These are phyloP conservation scores for Oncorhynchus gorbuscha DNA, from an alignment of 2,113 vertebrate species.

Conservation along the genomic window DNA sequence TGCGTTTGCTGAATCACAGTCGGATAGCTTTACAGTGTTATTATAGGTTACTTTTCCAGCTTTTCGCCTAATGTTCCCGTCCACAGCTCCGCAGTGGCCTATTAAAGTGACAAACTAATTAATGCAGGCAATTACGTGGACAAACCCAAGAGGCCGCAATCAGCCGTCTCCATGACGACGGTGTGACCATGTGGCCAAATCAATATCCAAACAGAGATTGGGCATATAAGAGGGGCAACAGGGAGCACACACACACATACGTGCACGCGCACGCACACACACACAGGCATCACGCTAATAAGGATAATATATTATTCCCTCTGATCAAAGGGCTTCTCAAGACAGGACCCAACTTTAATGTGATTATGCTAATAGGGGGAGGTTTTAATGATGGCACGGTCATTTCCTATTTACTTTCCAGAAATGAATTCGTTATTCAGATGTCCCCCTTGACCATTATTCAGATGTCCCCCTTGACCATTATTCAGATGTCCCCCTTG, in stretches of 20 bases:
- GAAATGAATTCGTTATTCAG: slow-evolving; percentile 10
- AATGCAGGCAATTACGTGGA: slow-evolving; percentile 65
- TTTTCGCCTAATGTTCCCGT: slow-evolving; percentile 24
- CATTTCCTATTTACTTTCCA: slow-evolving; percentile 14
- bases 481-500: no score
- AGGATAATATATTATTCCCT: slow-evolving; percentile 45
- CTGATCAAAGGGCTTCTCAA: slow-evolving; percentile 56
- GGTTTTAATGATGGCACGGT: slow-evolving; percentile 23
- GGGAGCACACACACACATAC: no score
- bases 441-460: not conserved
- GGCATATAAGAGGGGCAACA: slow-evolving; percentile 25
- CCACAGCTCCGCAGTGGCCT: slow-evolving; percentile 31
- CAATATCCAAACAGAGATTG: slow-evolving; percentile 45
- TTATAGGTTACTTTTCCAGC: not conserved
- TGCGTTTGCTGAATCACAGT: no score
- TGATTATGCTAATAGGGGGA: slow-evolving; percentile 9
- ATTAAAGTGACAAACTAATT: slow-evolving; percentile 67
- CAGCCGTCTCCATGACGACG: slow-evolving; percentile 31
- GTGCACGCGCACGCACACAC: not conserved
- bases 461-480: not conserved
- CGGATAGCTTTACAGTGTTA: not conserved
- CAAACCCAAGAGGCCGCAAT: slow-evolving; percentile 48
- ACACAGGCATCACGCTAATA: slow-evolving; percentile 27
- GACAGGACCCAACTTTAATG: not conserved
- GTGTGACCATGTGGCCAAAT: slow-evolving; percentile 24